Evolutionary conservation across 1,140 invertebrate genomes (phyloP).

Genomic region (Drosophila kepulauana): DNA sequence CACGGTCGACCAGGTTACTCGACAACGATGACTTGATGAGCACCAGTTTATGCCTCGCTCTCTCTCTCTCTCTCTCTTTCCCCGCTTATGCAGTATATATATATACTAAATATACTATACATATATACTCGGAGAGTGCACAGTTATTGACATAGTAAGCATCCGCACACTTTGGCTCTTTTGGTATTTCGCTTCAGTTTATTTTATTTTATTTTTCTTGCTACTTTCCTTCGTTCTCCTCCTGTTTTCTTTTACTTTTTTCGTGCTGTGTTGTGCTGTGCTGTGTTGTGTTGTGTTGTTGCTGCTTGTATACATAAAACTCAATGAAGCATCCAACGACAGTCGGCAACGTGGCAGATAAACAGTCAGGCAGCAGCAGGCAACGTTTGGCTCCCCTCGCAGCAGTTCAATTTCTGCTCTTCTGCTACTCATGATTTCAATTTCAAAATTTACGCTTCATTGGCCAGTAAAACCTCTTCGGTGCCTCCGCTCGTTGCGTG

Average conservation of each 20-base stretch:
- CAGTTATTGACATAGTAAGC: slow-evolving; percentile 18
- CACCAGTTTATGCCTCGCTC: slow-evolving; percentile 16
- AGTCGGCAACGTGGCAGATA: slow-evolving; percentile 63
- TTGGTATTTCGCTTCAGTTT: neutral
- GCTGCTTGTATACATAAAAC: slow-evolving; percentile 63
- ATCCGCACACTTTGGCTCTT: slow-evolving; percentile 50
- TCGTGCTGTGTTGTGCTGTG: neutral
- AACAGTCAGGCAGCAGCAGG: slow-evolving; percentile 49
- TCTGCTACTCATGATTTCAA: slow-evolving; percentile 71
- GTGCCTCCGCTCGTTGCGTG: slow-evolving; percentile 15
- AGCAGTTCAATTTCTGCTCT: slow-evolving; percentile 33
- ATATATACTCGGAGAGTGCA: neutral
- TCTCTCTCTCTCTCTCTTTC: too few species aligned
- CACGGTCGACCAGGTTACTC: neutral
- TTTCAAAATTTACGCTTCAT: slow-evolving; percentile 81
- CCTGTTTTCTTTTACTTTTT: neutral
- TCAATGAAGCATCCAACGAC: slow-evolving; percentile 74
- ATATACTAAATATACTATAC: slow-evolving; percentile 12
- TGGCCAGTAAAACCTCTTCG: slow-evolving; percentile 57
- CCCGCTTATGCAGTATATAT: neutral
- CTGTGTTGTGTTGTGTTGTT: neutral
- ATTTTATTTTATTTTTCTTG: slow-evolving; percentile 8
- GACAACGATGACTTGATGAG: slow-evolving; percentile 10
- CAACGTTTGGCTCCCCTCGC: neutral
- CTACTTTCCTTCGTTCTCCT: neutral